A percentile compares a stretch with the other conserved stretches of the same genome.
Evolutionary conservation across 2,113 vertebrate genomes (phyloP).

Genomic region (Ptyas mucosa): DNA sequence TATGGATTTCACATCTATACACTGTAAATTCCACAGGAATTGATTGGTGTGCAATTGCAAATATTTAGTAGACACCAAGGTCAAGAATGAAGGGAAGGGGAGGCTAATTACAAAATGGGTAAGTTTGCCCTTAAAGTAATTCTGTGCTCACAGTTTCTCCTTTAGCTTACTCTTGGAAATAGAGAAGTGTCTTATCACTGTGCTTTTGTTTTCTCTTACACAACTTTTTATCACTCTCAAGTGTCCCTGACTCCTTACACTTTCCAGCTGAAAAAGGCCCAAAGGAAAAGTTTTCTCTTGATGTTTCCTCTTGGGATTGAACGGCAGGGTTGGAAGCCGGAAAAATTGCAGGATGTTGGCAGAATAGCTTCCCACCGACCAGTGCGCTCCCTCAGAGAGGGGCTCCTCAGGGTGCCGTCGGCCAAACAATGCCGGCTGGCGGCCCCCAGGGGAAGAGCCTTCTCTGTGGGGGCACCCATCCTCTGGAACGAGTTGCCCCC

Average conservation of each 20-base stretch:
- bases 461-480: too few relatives aligned
- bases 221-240: background rate
- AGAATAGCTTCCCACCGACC: too few relatives aligned
- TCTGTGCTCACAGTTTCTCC: background rate
- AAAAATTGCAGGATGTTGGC: background rate
- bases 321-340: background rate
- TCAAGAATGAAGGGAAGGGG: background rate
- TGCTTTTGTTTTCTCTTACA: background rate
- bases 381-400: too few relatives aligned
- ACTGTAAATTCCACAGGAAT: background rate
- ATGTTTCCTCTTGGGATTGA: background rate
- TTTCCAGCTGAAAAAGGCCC: background rate
- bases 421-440: too few relatives aligned
- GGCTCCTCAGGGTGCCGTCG: too few relatives aligned
- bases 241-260: background rate
- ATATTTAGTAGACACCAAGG: background rate
- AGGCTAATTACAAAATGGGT: background rate
- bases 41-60: background rate
- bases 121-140: background rate
- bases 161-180: background rate
- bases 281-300: background rate
- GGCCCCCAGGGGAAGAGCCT: too few relatives aligned
- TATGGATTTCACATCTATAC: background rate
- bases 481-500: too few relatives aligned
- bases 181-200: background rate